phyloP scores from a whole-genome alignment of 1,140 invertebrate genomes.

The Lasaia peninsularis region DNA sequence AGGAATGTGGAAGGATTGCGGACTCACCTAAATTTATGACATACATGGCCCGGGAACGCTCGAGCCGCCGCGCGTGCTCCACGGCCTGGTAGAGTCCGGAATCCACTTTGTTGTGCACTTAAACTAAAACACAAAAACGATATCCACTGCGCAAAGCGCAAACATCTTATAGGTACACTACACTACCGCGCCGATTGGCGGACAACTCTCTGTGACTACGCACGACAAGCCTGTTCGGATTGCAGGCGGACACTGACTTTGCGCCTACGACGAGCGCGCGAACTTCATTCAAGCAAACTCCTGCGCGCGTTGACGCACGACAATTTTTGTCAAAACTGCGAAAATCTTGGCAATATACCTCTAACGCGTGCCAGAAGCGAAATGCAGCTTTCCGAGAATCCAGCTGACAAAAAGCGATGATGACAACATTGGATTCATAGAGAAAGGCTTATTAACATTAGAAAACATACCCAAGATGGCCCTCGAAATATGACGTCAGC shows the following conservation, averaged over 20 bases:
- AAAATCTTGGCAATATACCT: constrained; percentile 35
- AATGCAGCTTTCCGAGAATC: constrained; percentile 33
- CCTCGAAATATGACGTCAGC: background rate
- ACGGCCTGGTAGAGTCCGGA: constrained; percentile 70
- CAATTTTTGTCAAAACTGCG: constrained; percentile 29
- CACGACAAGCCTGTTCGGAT: constrained; percentile 42
- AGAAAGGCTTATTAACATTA: constrained; percentile 19
- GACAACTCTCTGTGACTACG: constrained; percentile 30
- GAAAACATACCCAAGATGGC: constrained; percentile 22
- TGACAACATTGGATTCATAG: constrained; percentile 17
- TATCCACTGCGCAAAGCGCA: constrained; percentile 54
- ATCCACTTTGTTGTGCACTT: constrained; percentile 63
- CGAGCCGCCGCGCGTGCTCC: constrained; percentile 69
- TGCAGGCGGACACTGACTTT: constrained; percentile 55
- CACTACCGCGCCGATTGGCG: constrained; percentile 46
- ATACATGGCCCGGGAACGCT: constrained; percentile 74
- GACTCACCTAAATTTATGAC: constrained; percentile 75
- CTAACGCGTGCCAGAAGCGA: constrained; percentile 24
- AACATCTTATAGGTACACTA: constrained; percentile 59
- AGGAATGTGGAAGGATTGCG: constrained; percentile 60
- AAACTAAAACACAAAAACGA: constrained; percentile 55
- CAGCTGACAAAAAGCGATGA: constrained; percentile 19
- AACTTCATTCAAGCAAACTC: constrained; percentile 29
- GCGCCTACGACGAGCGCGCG: constrained; percentile 24
- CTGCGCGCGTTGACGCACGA: constrained; percentile 24